phyloP scores from a whole-genome alignment of 2,113 vertebrate genomes.

The Potamarius usumacintae region DNA sequence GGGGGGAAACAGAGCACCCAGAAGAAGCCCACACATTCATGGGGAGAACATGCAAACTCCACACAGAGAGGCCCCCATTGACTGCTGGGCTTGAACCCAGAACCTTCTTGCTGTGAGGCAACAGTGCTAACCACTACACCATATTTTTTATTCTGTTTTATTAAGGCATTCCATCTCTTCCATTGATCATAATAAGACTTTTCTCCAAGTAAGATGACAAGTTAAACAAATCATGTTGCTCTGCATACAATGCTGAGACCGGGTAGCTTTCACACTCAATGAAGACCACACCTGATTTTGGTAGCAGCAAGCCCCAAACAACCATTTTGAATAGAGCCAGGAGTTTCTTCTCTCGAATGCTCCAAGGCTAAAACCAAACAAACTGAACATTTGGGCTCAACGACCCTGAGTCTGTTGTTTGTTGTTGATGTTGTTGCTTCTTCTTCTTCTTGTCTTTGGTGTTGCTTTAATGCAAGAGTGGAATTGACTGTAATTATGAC shows the following conservation, averaged over 20 bases:
- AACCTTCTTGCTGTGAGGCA: too few relatives aligned
- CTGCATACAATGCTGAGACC: not conserved
- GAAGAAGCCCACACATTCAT: too few relatives aligned
- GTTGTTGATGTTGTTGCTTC: too few relatives aligned
- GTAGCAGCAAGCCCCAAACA: not conserved
- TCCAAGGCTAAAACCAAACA: not conserved
- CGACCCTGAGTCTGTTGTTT: not conserved
- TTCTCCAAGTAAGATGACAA: not conserved
- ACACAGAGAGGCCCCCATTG: too few relatives aligned
- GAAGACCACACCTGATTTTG: not conserved
- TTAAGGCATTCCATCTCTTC: not conserved
- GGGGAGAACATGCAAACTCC: too few relatives aligned
- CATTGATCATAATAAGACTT: not conserved
- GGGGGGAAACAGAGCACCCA: too few relatives aligned
- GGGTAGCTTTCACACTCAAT: not conserved
- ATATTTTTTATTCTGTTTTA: not conserved
- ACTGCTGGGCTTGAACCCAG: too few relatives aligned
- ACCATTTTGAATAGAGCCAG: not conserved
- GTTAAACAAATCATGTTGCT: not conserved
- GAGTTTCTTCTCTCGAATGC: not conserved
- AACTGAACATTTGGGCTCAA: not conserved
- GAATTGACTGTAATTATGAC: not conserved
- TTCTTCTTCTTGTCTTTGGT: not conserved
- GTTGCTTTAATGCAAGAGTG: not conserved
- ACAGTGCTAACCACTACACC: too few relatives aligned